Conservation (phyloP, 2,797 vertebrate genomes). For the Aphelocoma californica region DNA sequence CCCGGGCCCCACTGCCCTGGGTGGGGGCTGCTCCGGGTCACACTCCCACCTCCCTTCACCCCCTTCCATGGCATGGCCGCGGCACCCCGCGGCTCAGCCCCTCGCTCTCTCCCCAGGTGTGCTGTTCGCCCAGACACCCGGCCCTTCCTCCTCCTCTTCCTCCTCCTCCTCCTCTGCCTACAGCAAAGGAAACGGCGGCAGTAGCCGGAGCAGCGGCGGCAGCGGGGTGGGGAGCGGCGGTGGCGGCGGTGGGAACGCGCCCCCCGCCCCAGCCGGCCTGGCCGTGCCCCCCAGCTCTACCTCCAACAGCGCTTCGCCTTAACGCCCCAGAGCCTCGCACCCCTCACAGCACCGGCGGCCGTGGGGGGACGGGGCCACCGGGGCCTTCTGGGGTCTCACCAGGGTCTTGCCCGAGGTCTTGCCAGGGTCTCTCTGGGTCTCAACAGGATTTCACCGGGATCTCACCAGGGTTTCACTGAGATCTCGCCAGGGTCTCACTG, state of each 20-base stretch:
- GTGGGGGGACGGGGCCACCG: background rate
- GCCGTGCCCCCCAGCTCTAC: conserved; percentile 84
- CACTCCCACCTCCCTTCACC: accelerated
- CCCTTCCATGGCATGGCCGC: accelerated
- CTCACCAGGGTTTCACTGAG: background rate
- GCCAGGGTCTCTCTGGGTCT: background rate
- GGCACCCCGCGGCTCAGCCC: accelerated
- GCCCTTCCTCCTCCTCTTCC: conserved; percentile 75
- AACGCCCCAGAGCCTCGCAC: conserved; percentile 67
- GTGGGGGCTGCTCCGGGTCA: accelerated
- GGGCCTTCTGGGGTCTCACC: background rate
- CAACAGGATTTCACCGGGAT: background rate
- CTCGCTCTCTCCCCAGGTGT: conserved; percentile 78
- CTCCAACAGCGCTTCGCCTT: conserved; percentile 91
- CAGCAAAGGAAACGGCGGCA: conserved; percentile 73
- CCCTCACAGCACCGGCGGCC: background rate
- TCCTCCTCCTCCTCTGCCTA: conserved; percentile 70
- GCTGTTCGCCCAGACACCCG: conserved; percentile 90
- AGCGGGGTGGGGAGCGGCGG: background rate
- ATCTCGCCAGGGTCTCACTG: background rate
- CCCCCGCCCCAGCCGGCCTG: conserved; percentile 42
- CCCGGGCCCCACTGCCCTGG: accelerated
- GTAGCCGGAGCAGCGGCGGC: background rate
- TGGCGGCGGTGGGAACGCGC: background rate
- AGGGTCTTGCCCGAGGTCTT: background rate